Base-by-base conservation (phyloP, 2,113 vertebrate genomes). In the Tragelaphus scriptus region DNA sequence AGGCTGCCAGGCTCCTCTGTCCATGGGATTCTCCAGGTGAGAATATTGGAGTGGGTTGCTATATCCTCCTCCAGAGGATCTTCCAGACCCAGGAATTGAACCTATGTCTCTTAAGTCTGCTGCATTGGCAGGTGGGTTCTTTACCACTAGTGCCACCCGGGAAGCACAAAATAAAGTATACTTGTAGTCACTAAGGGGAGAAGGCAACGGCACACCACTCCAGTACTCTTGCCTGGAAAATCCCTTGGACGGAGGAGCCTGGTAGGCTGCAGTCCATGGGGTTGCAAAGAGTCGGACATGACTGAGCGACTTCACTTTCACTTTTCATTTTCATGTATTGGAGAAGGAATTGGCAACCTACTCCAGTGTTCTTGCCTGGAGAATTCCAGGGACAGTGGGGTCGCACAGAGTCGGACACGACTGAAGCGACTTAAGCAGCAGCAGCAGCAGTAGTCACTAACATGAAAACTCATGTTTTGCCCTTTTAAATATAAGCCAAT, bases 1-100 rank as follows among this genome's bases (percentile, higher is more conserved):
- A 71, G n/a, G 17, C n/a, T 1, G 0, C 65, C 65, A 71, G 17
- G n/a, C 17, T 36, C 17, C 8, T 36, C 65, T 71, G 65, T 71
- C n/a, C 2, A 0, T 36, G 65, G 32, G n/a, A 71, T 71, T 36
- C 17, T 71, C 9, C 65, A 36, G n/a, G 65, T 0, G 65, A 71
- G 17, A 36, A 36, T 71, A 36, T 21, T 71, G 65, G n/a, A 0
- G n/a, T 21, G 17, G 65, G 65, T 36, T 71, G 65, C 65, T n/a
- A 21, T 36, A 8, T 36, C 65, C n/a, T 71, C 17, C n/a, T 71
- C 65, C 17, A 6, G n/a, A 71, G 65, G n/a, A 71, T 71, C 17
- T 71, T 71, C n/a, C 17, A 71, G 65, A 71, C 19, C n/a, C n/a
- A 36, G 19, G 65, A 21, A 21, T 11, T 0, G 9, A 71, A 71